phyloP scores from a whole-genome alignment of 2,797 vertebrate species.

The Enteromius mattozi region DNA sequence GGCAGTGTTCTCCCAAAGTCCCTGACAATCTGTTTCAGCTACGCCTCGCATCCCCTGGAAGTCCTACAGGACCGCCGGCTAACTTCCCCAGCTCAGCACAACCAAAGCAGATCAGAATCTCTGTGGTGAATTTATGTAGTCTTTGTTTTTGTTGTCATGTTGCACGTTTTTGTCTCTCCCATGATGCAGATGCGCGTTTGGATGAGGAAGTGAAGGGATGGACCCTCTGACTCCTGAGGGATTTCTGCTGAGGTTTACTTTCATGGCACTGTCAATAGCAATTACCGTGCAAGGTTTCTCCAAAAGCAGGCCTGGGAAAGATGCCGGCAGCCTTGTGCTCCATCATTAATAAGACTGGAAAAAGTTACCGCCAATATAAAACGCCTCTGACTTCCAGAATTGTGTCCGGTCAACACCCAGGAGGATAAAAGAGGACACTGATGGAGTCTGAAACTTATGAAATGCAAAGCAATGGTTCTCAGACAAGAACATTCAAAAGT shows the following conservation, averaged over 20 bases:
- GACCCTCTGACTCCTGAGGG: slow-evolving; percentile 56
- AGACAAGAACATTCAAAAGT: not conserved
- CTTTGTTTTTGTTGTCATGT: slow-evolving; percentile 54
- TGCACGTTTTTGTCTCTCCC: slow-evolving; percentile 43
- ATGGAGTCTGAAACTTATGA: not conserved
- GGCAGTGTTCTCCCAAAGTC: slow-evolving; percentile 52
- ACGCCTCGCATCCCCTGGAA: slow-evolving; percentile 51
- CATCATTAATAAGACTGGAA: slow-evolving; percentile 43
- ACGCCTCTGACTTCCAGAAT: slow-evolving; percentile 47
- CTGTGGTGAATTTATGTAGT: slow-evolving; percentile 57
- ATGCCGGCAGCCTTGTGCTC: slow-evolving; percentile 60
- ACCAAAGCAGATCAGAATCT: slow-evolving; percentile 50
- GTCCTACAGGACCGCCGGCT: slow-evolving; percentile 49
- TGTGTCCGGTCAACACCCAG: slow-evolving; percentile 12
- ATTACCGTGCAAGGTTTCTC: slow-evolving; percentile 75
- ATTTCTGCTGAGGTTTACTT: slow-evolving; percentile 67
- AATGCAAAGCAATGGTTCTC: slow-evolving; percentile 2
- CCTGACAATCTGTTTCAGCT: slow-evolving; percentile 56
- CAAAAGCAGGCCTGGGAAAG: slow-evolving; percentile 68
- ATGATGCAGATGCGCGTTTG: slow-evolving; percentile 55
- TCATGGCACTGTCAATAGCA: slow-evolving; percentile 78
- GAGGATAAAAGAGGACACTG: not conserved
- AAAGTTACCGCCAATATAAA: slow-evolving; percentile 65
- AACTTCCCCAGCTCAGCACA: slow-evolving; percentile 38
- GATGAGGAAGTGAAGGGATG: slow-evolving; percentile 47